Evolutionary conservation across 1,140 invertebrate genomes (phyloP).

Genomic region (Dendrolimus kikuchii): DNA sequence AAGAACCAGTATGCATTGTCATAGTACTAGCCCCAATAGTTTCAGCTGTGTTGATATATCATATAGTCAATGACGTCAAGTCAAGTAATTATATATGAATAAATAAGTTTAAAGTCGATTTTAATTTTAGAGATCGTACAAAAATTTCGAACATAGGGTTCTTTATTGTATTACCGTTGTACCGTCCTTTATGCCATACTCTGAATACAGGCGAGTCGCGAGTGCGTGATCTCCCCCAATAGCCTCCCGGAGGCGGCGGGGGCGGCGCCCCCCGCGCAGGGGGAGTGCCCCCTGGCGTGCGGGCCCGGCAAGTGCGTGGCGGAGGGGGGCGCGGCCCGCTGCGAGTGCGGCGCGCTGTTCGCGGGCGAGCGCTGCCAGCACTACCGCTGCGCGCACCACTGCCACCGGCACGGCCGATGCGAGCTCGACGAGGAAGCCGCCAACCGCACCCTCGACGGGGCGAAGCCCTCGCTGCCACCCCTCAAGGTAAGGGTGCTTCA

Average conservation of each 20-base stretch:
- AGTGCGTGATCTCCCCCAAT: conserved; percentile 21
- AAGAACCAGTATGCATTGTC: too few relatives aligned
- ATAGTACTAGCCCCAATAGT: too few relatives aligned
- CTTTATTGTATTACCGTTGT: too few relatives aligned
- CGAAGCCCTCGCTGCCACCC: conserved; percentile 2
- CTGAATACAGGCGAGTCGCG: conserved; percentile 14
- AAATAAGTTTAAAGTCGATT: too few relatives aligned
- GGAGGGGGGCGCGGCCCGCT: conserved; percentile 55
- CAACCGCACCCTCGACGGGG: not conserved
- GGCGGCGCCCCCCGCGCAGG: not conserved
- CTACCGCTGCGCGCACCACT: conserved; percentile 77
- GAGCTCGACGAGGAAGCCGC: conserved; percentile 24
- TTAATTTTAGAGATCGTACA: too few relatives aligned
- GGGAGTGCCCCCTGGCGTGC: conserved; percentile 29
- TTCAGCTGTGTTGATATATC: too few relatives aligned
- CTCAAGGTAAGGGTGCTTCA: conserved; percentile 12
- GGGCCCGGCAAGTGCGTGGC: conserved; percentile 56
- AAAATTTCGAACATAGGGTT: too few relatives aligned
- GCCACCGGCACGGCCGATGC: conserved; percentile 75
- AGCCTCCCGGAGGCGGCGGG: not conserved
- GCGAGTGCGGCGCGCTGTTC: conserved; percentile 73
- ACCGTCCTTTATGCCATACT: too few relatives aligned
- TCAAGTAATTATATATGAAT: too few relatives aligned
- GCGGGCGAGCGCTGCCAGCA: conserved; percentile 74
- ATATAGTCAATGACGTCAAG: too few relatives aligned